Evolutionary conservation across 2,888 invertebrate species (phyloP).

Genomic region (Hybos culiciformis): DNA sequence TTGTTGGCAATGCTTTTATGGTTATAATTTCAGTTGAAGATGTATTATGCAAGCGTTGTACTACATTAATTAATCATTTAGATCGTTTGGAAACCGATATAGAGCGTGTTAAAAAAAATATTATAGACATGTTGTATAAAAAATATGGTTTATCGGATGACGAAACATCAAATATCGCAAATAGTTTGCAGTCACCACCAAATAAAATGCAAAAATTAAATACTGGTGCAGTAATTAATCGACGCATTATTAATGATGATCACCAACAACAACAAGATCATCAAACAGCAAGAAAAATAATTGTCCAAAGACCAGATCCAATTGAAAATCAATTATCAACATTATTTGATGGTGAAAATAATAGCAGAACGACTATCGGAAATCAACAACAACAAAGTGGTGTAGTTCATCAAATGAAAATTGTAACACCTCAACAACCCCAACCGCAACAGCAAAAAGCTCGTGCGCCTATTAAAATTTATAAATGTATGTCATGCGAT

Average conservation of each 20-base stretch:
- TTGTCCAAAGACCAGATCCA: slow-evolving; percentile 15
- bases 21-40: slow-evolving; percentile 37
- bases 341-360: slow-evolving; percentile 7
- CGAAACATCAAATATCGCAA: slow-evolving; percentile 11
- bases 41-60: slow-evolving; percentile 36
- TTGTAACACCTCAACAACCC: slow-evolving; percentile 20
- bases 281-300: slow-evolving; percentile 21
- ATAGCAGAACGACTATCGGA: not conserved
- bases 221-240: slow-evolving; percentile 20
- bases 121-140: slow-evolving; percentile 32
- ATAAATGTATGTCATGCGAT: slow-evolving; percentile 35
- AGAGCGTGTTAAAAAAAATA: slow-evolving; percentile 32
- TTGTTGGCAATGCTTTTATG: slow-evolving; percentile 38
- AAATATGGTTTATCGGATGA: slow-evolving; percentile 35
- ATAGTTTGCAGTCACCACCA: slow-evolving; percentile 25
- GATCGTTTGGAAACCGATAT: slow-evolving; percentile 38
- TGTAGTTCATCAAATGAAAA: slow-evolving; percentile 24
- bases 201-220: slow-evolving; percentile 33
- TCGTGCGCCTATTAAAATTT: slow-evolving; percentile 29
- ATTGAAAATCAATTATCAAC: slow-evolving; percentile 23
- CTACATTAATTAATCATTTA: slow-evolving; percentile 36
- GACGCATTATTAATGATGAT: slow-evolving; percentile 16
- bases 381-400: slow-evolving; percentile 10
- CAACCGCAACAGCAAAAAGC: slow-evolving; percentile 16
- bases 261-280: slow-evolving; percentile 17